Evolutionary conservation across 2,113 vertebrate genomes (phyloP).

Genomic region (Herpailurus yagouaroundi): DNA sequence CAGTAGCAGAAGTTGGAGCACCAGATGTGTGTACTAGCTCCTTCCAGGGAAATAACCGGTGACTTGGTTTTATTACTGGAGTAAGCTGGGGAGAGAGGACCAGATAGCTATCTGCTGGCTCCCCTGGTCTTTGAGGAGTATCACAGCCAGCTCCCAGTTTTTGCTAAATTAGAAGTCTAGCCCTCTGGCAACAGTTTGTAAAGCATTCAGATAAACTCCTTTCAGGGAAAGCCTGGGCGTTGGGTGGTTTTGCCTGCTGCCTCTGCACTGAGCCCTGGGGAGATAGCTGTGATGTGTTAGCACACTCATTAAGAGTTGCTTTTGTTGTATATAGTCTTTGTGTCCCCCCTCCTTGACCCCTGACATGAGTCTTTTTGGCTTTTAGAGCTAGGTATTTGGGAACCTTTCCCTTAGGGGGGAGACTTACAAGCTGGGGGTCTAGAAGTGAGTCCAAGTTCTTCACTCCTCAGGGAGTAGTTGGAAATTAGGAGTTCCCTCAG

Average conservation of each 20-base stretch:
- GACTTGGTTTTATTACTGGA: not conserved
- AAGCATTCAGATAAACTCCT: not conserved
- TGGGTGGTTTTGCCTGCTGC: not conserved
- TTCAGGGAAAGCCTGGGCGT: not conserved
- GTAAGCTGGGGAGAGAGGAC: not conserved
- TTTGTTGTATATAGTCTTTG: not conserved
- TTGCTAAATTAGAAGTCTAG: not conserved
- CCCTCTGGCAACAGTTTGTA: not conserved
- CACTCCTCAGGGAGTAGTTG: not conserved
- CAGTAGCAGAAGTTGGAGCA: not conserved
- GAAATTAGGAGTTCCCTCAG: not conserved
- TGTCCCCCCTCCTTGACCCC: too few relatives aligned
- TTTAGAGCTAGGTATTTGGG: not conserved
- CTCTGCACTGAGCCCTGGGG: not conserved
- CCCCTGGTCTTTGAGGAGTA: too few relatives aligned
- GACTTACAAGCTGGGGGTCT: not conserved
- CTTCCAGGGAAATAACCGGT: not conserved
- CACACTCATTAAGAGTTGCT: not conserved
- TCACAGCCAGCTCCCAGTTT: not conserved
- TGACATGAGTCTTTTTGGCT: not conserved
- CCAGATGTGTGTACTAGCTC: not conserved
- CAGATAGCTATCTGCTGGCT: not conserved
- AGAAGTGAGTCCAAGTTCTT: not conserved
- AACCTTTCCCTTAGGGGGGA: not conserved
- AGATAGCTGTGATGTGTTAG: too few relatives aligned